Percentiles rank a stretch among this genome's conserved stretches.
phyloP scores from a whole-genome alignment of 2,113 vertebrate species.

The Rhinogobius similis region DNA sequence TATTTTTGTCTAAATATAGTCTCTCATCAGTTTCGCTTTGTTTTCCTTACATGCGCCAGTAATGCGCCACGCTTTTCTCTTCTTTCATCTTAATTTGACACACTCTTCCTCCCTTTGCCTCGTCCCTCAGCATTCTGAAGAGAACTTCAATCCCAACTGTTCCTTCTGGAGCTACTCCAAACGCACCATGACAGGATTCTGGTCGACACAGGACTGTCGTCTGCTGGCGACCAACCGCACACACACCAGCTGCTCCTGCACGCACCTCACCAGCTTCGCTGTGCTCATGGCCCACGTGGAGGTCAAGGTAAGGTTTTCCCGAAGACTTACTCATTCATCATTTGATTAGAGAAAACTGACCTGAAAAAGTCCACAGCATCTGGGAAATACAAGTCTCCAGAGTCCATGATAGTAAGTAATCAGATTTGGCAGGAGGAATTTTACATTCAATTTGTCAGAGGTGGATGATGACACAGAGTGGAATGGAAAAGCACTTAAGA shows the following conservation, averaged over 20 bases:
- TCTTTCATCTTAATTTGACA: slow-evolving; percentile 12
- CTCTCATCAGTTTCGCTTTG: not conserved
- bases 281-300: slow-evolving; percentile 97
- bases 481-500: slow-evolving; percentile 14
- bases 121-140: slow-evolving; percentile 88
- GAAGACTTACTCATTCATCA: slow-evolving; percentile 47
- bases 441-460: slow-evolving; percentile 41
- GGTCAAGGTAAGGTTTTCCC: slow-evolving; percentile 85
- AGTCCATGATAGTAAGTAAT: slow-evolving; percentile 36
- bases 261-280: slow-evolving; percentile 96
- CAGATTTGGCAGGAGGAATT: slow-evolving; percentile 38
- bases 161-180: slow-evolving; percentile 99
- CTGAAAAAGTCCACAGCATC: slow-evolving; percentile 37
- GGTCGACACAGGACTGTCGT: slow-evolving; percentile 97
- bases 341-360: slow-evolving; percentile 47
- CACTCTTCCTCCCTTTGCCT: slow-evolving; percentile 16
- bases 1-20: not conserved
- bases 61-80: slow-evolving; percentile 20
- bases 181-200: slow-evolving; percentile 94
- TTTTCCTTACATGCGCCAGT: not conserved
- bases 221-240: slow-evolving; percentile 93
- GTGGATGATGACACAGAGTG: slow-evolving; percentile 29
- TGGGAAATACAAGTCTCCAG: slow-evolving; percentile 44
- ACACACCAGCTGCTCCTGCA: slow-evolving; percentile 96
- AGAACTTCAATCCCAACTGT: slow-evolving; percentile 99